Evolutionary conservation across 2,797 vertebrate species (phyloP), one percentile per base, ranked within the genome.

Genomic region (Podarcis lilfordi): DNA sequence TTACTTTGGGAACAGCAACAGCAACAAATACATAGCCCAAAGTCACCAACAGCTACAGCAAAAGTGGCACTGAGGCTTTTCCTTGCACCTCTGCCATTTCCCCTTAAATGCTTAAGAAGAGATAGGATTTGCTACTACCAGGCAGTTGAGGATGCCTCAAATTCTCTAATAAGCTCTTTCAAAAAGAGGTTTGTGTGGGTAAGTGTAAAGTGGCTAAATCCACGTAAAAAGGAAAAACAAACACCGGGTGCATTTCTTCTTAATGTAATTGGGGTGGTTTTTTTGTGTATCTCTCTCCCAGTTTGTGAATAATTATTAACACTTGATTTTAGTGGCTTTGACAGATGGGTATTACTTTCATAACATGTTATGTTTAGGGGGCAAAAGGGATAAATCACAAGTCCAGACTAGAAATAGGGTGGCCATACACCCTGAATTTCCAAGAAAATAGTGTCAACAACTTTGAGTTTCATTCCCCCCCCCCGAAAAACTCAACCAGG

Each of bases 351-450:
- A 71, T n/a, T 71, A 13, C 8, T 71, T 68, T 68, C 29, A n/a
- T 8, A 29, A 71, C 29, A 71, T 71, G 27, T 32, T 71, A n/a
- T 29, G 27, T 25, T 69, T 69, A 21, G n/a, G 50, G 50, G 50
- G 50, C 50, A 50, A 50, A 3, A 50, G 50, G 50, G 50, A 15
- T 50, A 50, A 50, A 50, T 50, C 50, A 50, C 13, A 13, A 50
- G 50, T 50, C 50, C 1, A 50, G 50, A 50, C 50, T 50, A 50
- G 50, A 50, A 50, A 50, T 1, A 50, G 50, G 3, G 50, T 50
- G 4, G 50, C 2, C 50, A 15, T 50, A 50, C 3, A 0, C 1
- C 50, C 0, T 0, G 50, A 50, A 50, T 50, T 50, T 50, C 50
- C 13, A 11, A 50, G 50, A 15, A 50, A 50, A 50, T 50, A 50